Evolutionary conservation across 2,113 vertebrate genomes (phyloP), one percentile per base, ranked within the genome.

Genomic region (Hystrix cristata): DNA sequence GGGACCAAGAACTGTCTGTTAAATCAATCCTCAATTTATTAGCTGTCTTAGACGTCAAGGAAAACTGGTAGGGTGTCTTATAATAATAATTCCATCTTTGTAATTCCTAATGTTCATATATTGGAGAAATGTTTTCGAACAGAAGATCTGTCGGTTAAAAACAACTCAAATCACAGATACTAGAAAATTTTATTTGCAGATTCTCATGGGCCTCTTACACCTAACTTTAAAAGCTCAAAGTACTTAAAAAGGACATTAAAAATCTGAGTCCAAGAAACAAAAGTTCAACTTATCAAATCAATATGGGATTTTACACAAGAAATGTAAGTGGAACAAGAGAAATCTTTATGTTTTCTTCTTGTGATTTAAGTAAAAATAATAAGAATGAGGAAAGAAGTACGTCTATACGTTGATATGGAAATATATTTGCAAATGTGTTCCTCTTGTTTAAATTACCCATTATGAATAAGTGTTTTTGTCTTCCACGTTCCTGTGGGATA

Each of bases 401-500:
- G 6, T 55, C 65, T 81, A 25, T 13, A 69, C 72, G 81, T 90
- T 78, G 51, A 94, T 87, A 83, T 74, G 57, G 51, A 97, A 97
- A 97, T 96, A 93, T 90, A 95, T 95, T 95, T 69, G 31, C 29
- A 90, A 90, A 69, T 82, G 27, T 95, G 71, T 90, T 95, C 25
- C 57, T 51, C 16, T 87, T 96, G 59, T 93, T 94, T 88, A 96
- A 87, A 91, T 96, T 71, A 55, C 65, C 46, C 72, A 81, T 90
- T 94, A 90, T 97, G 95, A 98, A 97, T 97, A 97, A 95, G 78
- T 96, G 65, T 94, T 97, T 96, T 96, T 98, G 94, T 96, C 97
- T 95, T 62, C 84, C 43, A 15, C 60, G 19, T 97, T 96, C 89
- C 84, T 96, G 60, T 95, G 89, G 92, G 92, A 97, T 91, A 51